Conservation (phyloP, 2,113 vertebrate genomes). For the Crotalus horridus region DNA sequence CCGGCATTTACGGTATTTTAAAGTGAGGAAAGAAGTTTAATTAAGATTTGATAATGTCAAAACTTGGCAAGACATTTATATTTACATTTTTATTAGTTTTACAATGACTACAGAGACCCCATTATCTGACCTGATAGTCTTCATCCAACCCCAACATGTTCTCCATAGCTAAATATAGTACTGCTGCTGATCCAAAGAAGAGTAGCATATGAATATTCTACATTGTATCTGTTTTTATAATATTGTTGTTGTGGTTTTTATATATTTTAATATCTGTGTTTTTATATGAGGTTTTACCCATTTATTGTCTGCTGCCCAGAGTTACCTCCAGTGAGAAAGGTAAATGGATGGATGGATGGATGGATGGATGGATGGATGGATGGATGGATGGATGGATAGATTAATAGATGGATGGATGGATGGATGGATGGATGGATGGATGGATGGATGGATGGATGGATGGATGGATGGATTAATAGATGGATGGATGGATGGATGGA, state of each 20-base stretch:
- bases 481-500: too few species aligned
- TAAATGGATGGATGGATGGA: too few species aligned
- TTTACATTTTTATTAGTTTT: background rate
- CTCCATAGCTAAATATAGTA: background rate
- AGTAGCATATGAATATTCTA: background rate
- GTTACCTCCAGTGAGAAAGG: too few species aligned
- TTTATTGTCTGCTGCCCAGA: too few species aligned
- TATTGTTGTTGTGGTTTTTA: background rate
- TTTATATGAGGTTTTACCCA: too few species aligned
- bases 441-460: background rate
- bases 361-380: too few species aligned
- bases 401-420: accelerated
- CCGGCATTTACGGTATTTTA: background rate
- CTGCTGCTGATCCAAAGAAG: background rate
- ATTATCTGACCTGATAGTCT: background rate
- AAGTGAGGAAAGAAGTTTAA: background rate
- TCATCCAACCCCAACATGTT: background rate
- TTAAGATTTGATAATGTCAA: background rate
- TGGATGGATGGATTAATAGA: too few species aligned
- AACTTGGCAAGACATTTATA: background rate
- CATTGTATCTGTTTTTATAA: background rate
- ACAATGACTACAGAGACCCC: background rate
- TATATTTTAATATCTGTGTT: background rate
- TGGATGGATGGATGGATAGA: too few species aligned
- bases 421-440: background rate